A percentile compares a stretch with the other conserved stretches of the same genome.
Evolutionary conservation across 1,140 invertebrate species (phyloP).

Genomic region (Drosophila watanabei): DNA sequence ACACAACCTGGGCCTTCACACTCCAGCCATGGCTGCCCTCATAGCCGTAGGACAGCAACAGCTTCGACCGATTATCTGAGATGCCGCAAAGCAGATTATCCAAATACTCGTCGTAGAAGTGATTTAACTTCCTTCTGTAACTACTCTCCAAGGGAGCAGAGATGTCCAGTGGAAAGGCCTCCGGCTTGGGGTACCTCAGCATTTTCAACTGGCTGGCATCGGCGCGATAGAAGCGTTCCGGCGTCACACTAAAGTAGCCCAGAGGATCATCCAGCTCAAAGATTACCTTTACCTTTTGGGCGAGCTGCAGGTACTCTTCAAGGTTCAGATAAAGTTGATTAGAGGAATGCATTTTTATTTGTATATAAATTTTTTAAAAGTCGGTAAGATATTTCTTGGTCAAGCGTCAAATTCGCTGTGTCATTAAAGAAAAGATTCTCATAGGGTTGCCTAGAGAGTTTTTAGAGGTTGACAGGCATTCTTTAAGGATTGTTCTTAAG

Average conservation of each 20-base stretch:
- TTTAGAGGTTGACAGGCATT: not conserved
- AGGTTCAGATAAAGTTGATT: not conserved
- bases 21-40: not conserved
- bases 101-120: constrained; percentile 7
- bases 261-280: not conserved
- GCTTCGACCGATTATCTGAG: not conserved
- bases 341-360: not conserved
- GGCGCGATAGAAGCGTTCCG: not conserved
- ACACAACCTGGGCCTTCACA: not conserved
- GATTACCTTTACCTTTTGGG: not conserved
- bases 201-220: constrained; percentile 1
- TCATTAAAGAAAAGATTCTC: not conserved
- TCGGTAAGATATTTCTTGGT: no score
- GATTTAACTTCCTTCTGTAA: not conserved
- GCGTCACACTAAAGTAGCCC: constrained; percentile 4
- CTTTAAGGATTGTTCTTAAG: not conserved
- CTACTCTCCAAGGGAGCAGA: not conserved
- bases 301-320: not conserved
- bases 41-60: no score
- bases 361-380: not conserved
- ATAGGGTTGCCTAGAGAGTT: not conserved
- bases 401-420: not conserved
- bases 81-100: not conserved
- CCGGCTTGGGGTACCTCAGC: not conserved
- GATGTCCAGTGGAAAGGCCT: constrained; percentile 1